Evolutionary conservation across 2,113 vertebrate genomes (phyloP), one percentile per base, ranked within the genome.

Genomic region (Trogon surrucura): DNA sequence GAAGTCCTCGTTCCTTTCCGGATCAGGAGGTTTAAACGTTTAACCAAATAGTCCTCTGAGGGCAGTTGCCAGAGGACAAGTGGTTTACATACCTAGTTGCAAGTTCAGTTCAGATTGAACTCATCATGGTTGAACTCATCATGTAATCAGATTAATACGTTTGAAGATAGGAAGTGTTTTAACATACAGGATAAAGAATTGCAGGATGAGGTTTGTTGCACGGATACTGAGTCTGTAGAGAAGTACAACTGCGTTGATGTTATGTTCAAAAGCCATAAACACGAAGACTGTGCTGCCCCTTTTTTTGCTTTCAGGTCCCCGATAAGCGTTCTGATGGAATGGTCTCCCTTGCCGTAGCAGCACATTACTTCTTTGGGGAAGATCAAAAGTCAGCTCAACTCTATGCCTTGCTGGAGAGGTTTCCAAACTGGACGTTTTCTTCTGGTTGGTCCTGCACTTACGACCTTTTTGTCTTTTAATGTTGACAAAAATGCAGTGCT

Each of bases 391-490:
- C 99, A 16, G 96, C 98, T 91, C 96, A 97, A 86, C 97, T 99
- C 56, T 87, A 94, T 58, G 95, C 96, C 73, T 97, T 99, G 91
- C 96, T 98, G 61, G 87, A 91, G 34, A 98, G 96, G 88, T 98
- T 99, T 84, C 99, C 99, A 62, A 91, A 97, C 10, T 99, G 99
- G 99, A 97, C 98, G 0, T 99, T 99, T 89, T 98, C 98, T 38
- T 99, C 99, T 8, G 98, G 98, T 41, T 99, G 99, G 99, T 98
- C 99, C 97, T 99, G 98, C 96, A 99, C 99, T 45, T 99, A 99
- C 0, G 97, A 98, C 93, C 98, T 99, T 96, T 99, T 97, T 96
- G 95, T 98, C 67, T 98, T 98, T 92, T 98, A 96, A 95, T 22
- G 44, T 61, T 92, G 66, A 56, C 65, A 64, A 15, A 80, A 91